phyloP scores from a whole-genome alignment of 1,140 invertebrate genomes.

The Drosophila virilis region DNA sequence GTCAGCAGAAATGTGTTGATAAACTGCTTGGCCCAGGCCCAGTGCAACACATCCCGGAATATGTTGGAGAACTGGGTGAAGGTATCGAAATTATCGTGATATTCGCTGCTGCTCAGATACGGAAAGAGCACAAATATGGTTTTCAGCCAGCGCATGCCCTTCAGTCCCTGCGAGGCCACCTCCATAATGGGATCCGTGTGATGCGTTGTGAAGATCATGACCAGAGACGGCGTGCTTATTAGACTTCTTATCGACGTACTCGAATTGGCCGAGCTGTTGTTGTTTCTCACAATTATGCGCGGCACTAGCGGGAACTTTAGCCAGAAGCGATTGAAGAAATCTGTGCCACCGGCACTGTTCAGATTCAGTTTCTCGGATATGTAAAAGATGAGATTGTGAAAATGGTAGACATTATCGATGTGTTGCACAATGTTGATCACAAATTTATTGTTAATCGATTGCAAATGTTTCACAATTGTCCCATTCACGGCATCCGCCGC shows the following conservation, averaged over 20 bases:
- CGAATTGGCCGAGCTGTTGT: conserved; percentile 9
- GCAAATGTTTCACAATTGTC: conserved; percentile 13
- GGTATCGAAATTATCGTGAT: conserved; percentile 27
- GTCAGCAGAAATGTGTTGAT: conserved; percentile 63
- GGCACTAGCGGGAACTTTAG: conserved; percentile 52
- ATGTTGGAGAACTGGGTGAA: conserved; percentile 17
- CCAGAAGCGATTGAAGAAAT: conserved; percentile 68
- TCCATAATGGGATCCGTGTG: conserved; percentile 74
- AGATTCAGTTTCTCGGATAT: conserved; percentile 65
- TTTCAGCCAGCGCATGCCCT: conserved; percentile 53
- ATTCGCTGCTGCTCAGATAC: conserved; percentile 18
- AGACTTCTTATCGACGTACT: conserved; percentile 41
- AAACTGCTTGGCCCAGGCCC: conserved; percentile 71
- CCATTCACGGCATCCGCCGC: background rate
- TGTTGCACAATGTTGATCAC: conserved; percentile 50
- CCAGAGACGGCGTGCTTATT: conserved; percentile 68
- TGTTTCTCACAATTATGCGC: conserved; percentile 45
- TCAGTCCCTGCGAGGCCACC: conserved; percentile 54
- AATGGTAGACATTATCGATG: conserved; percentile 55
- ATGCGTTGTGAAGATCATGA: conserved; percentile 63
- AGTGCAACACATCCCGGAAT: conserved; percentile 47
- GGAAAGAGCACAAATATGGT: conserved; percentile 71
- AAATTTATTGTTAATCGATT: conserved; percentile 52
- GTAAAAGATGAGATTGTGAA: conserved; percentile 74
- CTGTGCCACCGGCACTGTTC: conserved; percentile 17